These are phyloP conservation scores for Thermophis baileyi DNA, from an alignment of 2,113 vertebrate genomes.

Conservation along the genomic window DNA sequence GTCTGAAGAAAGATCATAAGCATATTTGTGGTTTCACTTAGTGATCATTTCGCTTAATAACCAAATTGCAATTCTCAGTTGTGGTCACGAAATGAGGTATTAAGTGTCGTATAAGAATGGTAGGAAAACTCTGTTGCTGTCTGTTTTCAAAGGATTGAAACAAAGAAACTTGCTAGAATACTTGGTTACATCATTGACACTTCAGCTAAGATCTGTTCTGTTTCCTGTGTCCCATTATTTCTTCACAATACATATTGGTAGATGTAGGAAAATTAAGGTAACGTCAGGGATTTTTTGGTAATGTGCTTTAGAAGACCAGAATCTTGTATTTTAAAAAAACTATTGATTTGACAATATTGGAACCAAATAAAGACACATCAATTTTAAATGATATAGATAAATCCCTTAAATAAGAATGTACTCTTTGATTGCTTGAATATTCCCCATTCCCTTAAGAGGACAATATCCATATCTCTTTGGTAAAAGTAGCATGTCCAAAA, in stretches of 20 bases:
- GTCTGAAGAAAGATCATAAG: neutral
- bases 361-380: conserved; percentile 59
- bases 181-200: neutral
- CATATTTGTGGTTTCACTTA: neutral
- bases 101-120: neutral
- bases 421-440: conserved; percentile 55
- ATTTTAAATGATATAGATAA: conserved; percentile 69
- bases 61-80: neutral
- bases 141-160: conserved; percentile 20
- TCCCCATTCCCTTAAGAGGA: conserved; percentile 46
- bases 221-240: neutral
- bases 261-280: conserved; percentile 49
- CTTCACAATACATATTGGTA: conserved; percentile 57
- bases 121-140: neutral
- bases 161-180: neutral
- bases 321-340: conserved; percentile 46
- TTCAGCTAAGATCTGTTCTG: neutral
- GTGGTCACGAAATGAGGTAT: neutral
- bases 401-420: conserved; percentile 58
- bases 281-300: conserved; percentile 67
- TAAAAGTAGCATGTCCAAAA: conserved; percentile 32
- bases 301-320: conserved; percentile 69
- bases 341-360: conserved; percentile 65
- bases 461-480: conserved; percentile 45
- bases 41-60: neutral